Conservation (phyloP, 2,888 invertebrate genomes). For the Slavum lentiscoides region DNA sequence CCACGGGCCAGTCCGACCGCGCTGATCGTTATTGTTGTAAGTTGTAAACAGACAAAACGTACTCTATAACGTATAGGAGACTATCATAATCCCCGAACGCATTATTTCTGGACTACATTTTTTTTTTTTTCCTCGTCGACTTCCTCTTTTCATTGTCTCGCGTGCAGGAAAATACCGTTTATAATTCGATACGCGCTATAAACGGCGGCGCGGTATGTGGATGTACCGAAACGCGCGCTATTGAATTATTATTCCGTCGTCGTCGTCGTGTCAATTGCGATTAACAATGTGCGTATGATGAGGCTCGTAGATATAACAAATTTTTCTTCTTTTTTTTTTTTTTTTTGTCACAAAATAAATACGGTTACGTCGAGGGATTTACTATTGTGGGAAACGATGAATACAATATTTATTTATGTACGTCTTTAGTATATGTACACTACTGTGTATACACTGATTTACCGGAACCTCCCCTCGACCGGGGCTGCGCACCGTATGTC, state of each 20-base stretch:
- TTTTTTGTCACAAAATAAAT: conserved; percentile 38
- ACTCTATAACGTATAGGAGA: too few relatives aligned
- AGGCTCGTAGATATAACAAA: conserved; percentile 21
- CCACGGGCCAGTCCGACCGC: too few relatives aligned
- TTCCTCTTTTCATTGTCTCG: conserved; percentile 9
- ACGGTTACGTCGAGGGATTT: conserved; percentile 39
- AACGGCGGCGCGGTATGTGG: not conserved
- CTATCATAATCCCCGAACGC: too few relatives aligned
- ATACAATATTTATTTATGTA: conserved; percentile 33
- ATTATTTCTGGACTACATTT: not conserved
- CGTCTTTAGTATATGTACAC: conserved; percentile 1
- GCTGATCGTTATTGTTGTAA: too few relatives aligned
- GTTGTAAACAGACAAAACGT: too few relatives aligned
- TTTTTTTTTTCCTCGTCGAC: too few relatives aligned
- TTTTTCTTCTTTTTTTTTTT: conserved; percentile 29
- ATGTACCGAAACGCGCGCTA: not conserved
- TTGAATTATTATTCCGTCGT: conserved; percentile 7
- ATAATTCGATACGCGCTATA: conserved; percentile 18
- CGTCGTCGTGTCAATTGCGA: conserved; percentile 27
- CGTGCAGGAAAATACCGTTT: conserved; percentile 28
- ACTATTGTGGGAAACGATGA: conserved; percentile 47
- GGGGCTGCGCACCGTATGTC: conserved; percentile 13
- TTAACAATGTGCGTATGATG: conserved; percentile 49
- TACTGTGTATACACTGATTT: conserved; percentile 23
- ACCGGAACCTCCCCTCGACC: conserved; percentile 38